Conservation (phyloP, 2,797 vertebrate genomes). For the Valencia hispanica region DNA sequence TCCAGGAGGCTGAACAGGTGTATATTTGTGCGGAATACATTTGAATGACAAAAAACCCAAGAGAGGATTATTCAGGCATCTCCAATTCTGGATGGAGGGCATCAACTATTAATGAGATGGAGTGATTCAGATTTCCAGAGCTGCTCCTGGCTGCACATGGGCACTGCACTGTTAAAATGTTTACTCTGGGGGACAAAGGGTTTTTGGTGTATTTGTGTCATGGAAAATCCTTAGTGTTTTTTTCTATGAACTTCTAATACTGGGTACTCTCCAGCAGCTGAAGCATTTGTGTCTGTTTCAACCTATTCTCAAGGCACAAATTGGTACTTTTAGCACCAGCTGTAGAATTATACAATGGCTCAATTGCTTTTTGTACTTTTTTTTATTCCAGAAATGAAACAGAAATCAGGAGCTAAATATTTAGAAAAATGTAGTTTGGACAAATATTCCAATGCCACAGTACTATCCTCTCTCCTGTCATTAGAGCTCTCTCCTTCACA, state of each 20-base stretch:
- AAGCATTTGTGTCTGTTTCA: slow-evolving; percentile 15
- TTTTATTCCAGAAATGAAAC: not conserved
- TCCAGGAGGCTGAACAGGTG: slow-evolving; percentile 72
- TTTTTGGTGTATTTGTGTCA: slow-evolving; percentile 52
- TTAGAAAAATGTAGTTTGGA: not conserved
- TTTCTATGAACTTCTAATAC: slow-evolving; percentile 44
- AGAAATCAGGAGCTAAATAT: not conserved
- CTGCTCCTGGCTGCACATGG: slow-evolving; percentile 65
- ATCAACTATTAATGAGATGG: slow-evolving; percentile 81
- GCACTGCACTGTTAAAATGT: slow-evolving; percentile 65
- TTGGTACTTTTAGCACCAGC: not conserved
- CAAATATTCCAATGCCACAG: not conserved
- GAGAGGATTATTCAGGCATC: slow-evolving; percentile 74
- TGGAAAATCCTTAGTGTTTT: slow-evolving; percentile 35
- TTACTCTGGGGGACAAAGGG: slow-evolving; percentile 66
- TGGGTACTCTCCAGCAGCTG: slow-evolving; percentile 27
- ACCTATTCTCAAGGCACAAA: not conserved
- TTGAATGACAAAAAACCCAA: slow-evolving; percentile 78
- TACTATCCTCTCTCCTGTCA: not conserved
- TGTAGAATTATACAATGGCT: not conserved
- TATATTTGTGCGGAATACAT: slow-evolving; percentile 76
- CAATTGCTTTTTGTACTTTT: not conserved
- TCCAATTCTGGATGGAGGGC: slow-evolving; percentile 63
- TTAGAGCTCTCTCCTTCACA: not conserved
- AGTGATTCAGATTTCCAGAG: slow-evolving; percentile 74